Conservation (phyloP, 2,113 vertebrate species). For the Piaya cayana region DNA sequence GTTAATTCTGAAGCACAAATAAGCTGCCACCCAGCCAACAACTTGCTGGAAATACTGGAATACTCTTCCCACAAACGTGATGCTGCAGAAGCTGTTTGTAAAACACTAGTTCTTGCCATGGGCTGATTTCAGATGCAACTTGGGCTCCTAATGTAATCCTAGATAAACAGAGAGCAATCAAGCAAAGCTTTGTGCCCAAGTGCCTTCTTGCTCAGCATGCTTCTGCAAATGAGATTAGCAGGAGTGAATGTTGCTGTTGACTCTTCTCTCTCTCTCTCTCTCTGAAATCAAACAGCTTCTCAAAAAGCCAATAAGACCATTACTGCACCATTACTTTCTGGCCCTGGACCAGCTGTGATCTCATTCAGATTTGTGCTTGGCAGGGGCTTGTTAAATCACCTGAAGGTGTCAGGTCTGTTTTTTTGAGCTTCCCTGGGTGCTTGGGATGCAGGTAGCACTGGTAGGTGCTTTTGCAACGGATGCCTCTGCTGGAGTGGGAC, state of each 20-base stretch:
- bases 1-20: background rate
- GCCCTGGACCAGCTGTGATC: constrained; percentile 45
- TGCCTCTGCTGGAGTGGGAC: background rate
- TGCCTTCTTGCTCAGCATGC: background rate
- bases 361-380: constrained; percentile 26
- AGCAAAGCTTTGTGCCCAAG: constrained; percentile 30
- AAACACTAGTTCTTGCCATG: background rate
- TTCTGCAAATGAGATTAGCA: constrained; percentile 41
- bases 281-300: constrained; percentile 42
- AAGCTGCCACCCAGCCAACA: background rate
- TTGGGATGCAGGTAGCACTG: background rate
- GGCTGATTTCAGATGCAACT: background rate
- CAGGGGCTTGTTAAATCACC: background rate
- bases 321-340: constrained; percentile 39
- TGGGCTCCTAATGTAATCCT: constrained; percentile 14
- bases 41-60: background rate
- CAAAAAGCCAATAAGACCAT: constrained; percentile 57
- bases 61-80: background rate
- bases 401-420: background rate
- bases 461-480: background rate
- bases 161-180: background rate
- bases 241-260: background rate
- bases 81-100: background rate
- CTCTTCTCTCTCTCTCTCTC: background rate
- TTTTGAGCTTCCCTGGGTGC: background rate